phyloP scores from a whole-genome alignment of 2,888 invertebrate genomes.

The Drosophila picticornis region DNA sequence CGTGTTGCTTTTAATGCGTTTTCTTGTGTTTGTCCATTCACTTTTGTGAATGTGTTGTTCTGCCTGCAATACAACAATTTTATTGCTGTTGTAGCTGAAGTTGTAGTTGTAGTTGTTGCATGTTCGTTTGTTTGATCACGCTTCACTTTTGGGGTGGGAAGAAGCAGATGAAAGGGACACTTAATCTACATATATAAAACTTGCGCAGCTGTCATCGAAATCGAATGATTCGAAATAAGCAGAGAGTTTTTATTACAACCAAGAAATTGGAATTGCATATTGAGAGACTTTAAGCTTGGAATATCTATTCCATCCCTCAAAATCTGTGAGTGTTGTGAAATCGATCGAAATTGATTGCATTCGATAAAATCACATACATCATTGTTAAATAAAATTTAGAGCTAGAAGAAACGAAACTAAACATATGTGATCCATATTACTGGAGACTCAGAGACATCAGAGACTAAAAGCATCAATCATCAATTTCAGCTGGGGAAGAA shows the following conservation, averaged over 20 bases:
- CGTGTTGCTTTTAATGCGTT: constrained; percentile 55
- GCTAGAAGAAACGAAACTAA: background rate
- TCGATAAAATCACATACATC: background rate
- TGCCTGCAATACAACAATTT: background rate
- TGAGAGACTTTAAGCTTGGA: background rate
- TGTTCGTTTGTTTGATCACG: constrained; percentile 23
- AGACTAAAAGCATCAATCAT: background rate
- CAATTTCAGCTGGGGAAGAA: background rate
- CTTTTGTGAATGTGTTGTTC: constrained; percentile 20
- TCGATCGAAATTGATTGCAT: background rate
- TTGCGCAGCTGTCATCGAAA: constrained; percentile 30
- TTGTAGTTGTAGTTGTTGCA: constrained; percentile 4
- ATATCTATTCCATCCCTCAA: background rate
- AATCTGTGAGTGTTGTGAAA: background rate
- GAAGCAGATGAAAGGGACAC: background rate
- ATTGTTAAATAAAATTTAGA: background rate
- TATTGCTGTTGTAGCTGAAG: background rate
- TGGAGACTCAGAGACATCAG: background rate
- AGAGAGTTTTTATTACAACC: background rate
- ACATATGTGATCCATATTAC: background rate
- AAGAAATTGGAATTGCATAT: background rate
- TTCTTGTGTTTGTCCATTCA: constrained; percentile 37
- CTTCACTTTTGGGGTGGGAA: constrained; percentile 4
- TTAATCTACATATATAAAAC: constrained; percentile 8
- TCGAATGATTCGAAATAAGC: constrained; percentile 5